Percentiles rank a stretch among this genome's conserved stretches.
Evolutionary conservation across 2,797 vertebrate species (phyloP).

Genomic region (Cryptoprocta ferox): DNA sequence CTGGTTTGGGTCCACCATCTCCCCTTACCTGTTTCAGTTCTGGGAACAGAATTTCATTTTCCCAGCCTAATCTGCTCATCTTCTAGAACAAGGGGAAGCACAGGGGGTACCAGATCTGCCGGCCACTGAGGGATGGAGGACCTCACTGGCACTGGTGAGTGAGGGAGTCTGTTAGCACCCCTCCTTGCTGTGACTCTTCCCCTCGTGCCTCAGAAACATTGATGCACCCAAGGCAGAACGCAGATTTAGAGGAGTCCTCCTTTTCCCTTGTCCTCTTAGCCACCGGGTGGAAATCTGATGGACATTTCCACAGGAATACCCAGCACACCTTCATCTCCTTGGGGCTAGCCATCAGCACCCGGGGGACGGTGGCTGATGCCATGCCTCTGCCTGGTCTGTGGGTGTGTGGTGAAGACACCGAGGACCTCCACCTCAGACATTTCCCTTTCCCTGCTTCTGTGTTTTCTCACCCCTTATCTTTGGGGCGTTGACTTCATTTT

Average conservation of each 20-base stretch:
- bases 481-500: background rate
- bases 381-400: background rate
- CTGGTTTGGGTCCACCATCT: background rate
- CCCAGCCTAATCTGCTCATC: background rate
- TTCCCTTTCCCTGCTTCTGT: background rate
- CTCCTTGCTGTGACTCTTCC: background rate
- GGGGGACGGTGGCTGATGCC: accelerated
- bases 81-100: background rate
- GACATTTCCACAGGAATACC: background rate
- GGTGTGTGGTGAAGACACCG: background rate
- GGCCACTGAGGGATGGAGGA: background rate
- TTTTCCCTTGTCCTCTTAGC: background rate
- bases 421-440: background rate
- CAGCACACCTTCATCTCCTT: accelerated
- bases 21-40: background rate
- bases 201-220: background rate
- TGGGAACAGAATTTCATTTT: background rate
- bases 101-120: background rate
- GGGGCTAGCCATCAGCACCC: background rate
- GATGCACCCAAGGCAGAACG: accelerated
- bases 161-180: background rate
- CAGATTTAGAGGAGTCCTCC: background rate
- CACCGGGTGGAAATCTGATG: background rate
- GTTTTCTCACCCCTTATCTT: background rate
- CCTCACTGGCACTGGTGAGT: background rate